Evolutionary conservation across 2,888 invertebrate genomes (phyloP), one percentile per base, ranked within the genome.

Genomic region (Dendrolimus houi): DNA sequence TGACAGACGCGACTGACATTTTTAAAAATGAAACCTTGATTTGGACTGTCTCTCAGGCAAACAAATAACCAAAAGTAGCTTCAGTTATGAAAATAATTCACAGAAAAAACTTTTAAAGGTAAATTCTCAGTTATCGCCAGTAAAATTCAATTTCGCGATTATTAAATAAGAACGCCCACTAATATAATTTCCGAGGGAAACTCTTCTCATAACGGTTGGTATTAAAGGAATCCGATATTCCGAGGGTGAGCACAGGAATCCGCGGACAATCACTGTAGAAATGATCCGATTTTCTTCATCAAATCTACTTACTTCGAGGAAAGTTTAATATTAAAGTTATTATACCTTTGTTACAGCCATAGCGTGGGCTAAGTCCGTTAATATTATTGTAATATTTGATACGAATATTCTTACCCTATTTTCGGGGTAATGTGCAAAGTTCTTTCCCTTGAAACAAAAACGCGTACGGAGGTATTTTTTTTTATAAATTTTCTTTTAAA

Each of bases 91-190:
- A 47, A 47, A 47, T 47, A 47, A 2, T 47, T 47, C 47, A 47
- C 47, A 47, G n/a, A 10, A 47, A 47, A 47, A 47, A 10, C 47
- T 12, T 54, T 56, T 57, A 61, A 60, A 65, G 58, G 60, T 60
- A 57, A 52, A 52, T 53, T 13, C 52, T 57, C 47, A 47, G 47
- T 12, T 47, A 47, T 47, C 47, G 12, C 47, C 47, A 12, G 47
- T 12, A 47, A 12, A 47, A 10, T 47, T 47, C 47, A 47, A 47
- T 47, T 47, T 47, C 47, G 47, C 47, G 12, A 47, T 47, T 47
- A 47, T 47, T 47, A 47, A 12, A 47, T 47, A 47, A 47, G 47
- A 47, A 47, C 9, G 12, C 47, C n/a, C 8, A 53, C 8, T 17
- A 53, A n/a, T 42, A 12, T 13, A 56, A 52, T 55, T 52, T 29